Conservation (phyloP, 1,140 invertebrate genomes). For the Bombus pyrosoma region DNA sequence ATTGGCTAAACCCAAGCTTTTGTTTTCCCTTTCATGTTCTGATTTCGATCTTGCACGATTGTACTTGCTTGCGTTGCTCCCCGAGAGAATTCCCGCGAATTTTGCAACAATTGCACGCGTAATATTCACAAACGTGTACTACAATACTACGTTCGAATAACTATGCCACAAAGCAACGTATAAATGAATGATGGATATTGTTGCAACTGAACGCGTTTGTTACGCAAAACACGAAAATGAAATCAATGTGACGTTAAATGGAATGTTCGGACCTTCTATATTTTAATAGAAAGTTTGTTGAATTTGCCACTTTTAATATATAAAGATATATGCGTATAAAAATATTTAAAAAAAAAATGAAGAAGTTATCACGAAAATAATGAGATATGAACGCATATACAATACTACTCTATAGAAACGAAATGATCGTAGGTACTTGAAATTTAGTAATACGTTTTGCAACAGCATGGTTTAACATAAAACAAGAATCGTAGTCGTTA, state of each 20-base stretch:
- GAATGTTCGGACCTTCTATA: background rate
- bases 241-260: background rate
- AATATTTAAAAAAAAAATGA: background rate
- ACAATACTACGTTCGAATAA: background rate
- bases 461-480: background rate
- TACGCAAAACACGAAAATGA: background rate
- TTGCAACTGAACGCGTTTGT: background rate
- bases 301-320: too few relatives aligned
- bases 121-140: background rate
- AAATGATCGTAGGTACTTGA: background rate
- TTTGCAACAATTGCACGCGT: background rate
- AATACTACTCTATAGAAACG: too few relatives aligned
- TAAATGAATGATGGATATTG: background rate
- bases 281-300: background rate
- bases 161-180: background rate
- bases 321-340: background rate
- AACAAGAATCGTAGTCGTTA: background rate
- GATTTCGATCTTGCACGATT: background rate
- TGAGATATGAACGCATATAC: background rate
- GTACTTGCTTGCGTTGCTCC: background rate
- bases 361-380: background rate
- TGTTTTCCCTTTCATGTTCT: background rate
- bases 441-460: background rate
- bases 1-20: constrained; percentile 28
- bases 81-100: background rate